Base-by-base conservation (phyloP, 1,140 invertebrate species). In the Triops longicaudatus region DNA sequence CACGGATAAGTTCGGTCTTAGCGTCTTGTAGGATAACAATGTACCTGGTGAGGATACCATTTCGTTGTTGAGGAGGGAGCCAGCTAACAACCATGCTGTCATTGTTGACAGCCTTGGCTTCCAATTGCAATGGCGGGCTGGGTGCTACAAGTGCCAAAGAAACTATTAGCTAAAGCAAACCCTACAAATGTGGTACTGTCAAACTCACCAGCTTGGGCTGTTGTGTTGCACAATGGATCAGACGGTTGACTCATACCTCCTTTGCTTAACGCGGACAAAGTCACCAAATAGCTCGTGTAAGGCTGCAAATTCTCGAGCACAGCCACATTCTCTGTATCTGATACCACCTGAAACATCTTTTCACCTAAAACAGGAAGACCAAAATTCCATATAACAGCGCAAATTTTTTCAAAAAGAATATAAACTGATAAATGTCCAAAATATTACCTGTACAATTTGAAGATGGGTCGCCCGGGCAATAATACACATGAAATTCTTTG, bases 211-310 rank as follows among this genome's bases (percentile, higher is more conserved):
- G 90, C 92, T 87, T 95, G 92, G 22, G 88, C 83, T 0, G 94
- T 96, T 12, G 89, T 90, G 31, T 63, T 63, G 22, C 0, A 63
- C 50, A 63, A 12, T 5, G 91, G 88, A 72, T 85, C 85, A 3
- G 90, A 82, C 4, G 87, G 85, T 81, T 91, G 87, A 84, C 91
- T 94, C 78, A 85, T 84, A 37, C 89, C 86, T 26, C 92, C 91
- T 82, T 90, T 86, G 1, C 90, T 92, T 75, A 90, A 87, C 74
- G 94, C 89, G 14, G 90, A 85, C 27, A 95, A 87, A 5, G 87
- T 87, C 9, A 96, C 85, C 81, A 87, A 89, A 82, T 96, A 96
- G 0, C 90, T 89, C 7, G 91, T 93, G 81, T 90, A 95, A 5
- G 94, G 93, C 77, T 88, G 87, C 42, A 96, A 83, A 74, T 81